phyloP scores from a whole-genome alignment of 2,797 vertebrate genomes.

The Sarcoramphus papa region DNA sequence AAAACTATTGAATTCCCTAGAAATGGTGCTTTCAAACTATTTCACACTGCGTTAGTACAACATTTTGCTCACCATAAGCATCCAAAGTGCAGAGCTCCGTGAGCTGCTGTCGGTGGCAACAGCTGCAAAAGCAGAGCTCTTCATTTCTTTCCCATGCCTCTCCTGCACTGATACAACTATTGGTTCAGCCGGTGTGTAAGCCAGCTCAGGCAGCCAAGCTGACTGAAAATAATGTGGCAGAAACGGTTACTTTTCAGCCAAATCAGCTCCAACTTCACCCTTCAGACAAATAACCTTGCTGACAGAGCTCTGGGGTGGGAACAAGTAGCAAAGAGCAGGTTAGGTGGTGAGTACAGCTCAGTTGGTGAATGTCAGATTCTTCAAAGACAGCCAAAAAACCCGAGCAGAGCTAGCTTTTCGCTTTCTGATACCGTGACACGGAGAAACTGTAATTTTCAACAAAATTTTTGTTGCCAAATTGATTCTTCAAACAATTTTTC shows the following conservation, averaged over 20 bases:
- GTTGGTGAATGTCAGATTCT: neutral
- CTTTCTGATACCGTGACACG: neutral
- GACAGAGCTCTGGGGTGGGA: neutral
- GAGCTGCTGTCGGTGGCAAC: neutral
- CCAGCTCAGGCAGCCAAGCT: neutral
- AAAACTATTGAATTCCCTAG: neutral
- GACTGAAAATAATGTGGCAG: neutral
- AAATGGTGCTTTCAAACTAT: neutral
- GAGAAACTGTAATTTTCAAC: neutral
- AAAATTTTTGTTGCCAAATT: neutral
- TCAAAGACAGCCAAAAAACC: neutral
- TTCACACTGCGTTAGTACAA: no score
- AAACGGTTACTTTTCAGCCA: neutral
- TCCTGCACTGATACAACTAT: neutral
- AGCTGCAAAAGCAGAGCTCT: neutral
- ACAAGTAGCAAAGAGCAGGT: neutral
- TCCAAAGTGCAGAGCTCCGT: rapidly evolving
- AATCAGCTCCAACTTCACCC: neutral
- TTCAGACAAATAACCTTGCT: neutral
- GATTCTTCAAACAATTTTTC: neutral
- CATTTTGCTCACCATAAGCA: neutral
- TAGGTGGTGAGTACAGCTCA: neutral
- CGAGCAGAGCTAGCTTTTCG: neutral
- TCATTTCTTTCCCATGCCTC: rapidly evolving
- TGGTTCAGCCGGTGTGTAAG: rapidly evolving